phyloP scores from a whole-genome alignment of 2,113 vertebrate species.

The Silurus meridionalis region DNA sequence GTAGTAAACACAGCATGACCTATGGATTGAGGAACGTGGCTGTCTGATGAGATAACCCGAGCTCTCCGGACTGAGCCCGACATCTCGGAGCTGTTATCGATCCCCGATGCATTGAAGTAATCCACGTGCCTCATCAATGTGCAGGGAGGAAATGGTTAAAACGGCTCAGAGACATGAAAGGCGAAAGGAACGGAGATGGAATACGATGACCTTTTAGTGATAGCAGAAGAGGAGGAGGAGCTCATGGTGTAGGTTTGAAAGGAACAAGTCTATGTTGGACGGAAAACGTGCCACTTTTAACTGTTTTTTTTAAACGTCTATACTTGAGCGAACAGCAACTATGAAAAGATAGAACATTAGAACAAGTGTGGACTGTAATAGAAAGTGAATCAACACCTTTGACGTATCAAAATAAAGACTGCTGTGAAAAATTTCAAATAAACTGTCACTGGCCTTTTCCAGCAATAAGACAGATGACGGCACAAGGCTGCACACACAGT shows the following conservation, averaged over 20 bases:
- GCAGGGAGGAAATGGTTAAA: slow-evolving; percentile 1
- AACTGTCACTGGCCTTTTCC: too few relatives aligned
- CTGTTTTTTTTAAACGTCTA: not conserved
- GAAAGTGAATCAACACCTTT: not conserved
- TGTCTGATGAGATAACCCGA: slow-evolving; percentile 29
- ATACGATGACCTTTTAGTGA: not conserved
- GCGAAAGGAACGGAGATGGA: not conserved
- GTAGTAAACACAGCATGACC: not conserved
- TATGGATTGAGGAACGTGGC: slow-evolving; percentile 34
- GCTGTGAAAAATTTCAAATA: too few relatives aligned
- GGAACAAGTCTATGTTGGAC: not conserved
- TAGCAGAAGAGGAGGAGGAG: not conserved
- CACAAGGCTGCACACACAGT: too few relatives aligned
- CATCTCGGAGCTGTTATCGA: slow-evolving; percentile 2
- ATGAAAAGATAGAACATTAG: not conserved
- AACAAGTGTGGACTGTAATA: not conserved
- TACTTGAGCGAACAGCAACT: not conserved
- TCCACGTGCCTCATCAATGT: not conserved
- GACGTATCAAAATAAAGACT: not conserved
- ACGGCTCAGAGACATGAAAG: not conserved
- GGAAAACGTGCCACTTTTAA: not conserved
- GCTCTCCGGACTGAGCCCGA: not conserved
- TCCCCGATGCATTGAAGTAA: not conserved
- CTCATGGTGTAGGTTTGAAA: not conserved
- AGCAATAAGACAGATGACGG: too few relatives aligned